Evolutionary conservation across 1,140 invertebrate species (phyloP).

Genomic region (Danaus melanippus): DNA sequence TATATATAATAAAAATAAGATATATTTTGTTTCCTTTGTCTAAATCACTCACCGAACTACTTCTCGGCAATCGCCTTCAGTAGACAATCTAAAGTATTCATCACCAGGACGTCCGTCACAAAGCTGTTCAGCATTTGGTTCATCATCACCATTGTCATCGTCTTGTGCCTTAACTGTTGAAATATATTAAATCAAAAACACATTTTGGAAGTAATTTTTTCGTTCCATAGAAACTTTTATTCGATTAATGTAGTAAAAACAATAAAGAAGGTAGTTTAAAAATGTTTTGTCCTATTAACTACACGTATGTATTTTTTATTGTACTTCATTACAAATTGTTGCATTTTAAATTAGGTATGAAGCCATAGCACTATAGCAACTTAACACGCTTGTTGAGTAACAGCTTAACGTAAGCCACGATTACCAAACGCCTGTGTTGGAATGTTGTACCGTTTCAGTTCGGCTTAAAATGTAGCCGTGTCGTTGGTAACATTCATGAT

Average conservation of each 20-base stretch:
- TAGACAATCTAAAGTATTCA: slow-evolving; percentile 90
- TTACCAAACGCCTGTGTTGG: slow-evolving; percentile 57
- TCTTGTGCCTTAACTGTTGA: slow-evolving; percentile 74
- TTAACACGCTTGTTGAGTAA: slow-evolving; percentile 61
- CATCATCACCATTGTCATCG: slow-evolving; percentile 75
- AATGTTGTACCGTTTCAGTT: slow-evolving; percentile 62
- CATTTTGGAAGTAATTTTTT: too few species aligned
- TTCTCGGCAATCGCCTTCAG: slow-evolving; percentile 90
- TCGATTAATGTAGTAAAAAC: too few species aligned
- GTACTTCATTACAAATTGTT: too few species aligned
- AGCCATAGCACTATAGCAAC: slow-evolving; percentile 27
- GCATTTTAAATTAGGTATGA: not conserved
- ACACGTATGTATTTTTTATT: too few species aligned
- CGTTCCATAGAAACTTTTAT: too few species aligned
- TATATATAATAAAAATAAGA: too few species aligned
- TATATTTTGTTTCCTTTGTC: too few species aligned
- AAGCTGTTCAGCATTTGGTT: slow-evolving; percentile 84
- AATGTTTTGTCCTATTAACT: too few species aligned
- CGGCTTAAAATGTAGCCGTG: slow-evolving; percentile 29
- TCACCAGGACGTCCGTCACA: slow-evolving; percentile 89
- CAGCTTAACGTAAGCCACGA: slow-evolving; percentile 50
- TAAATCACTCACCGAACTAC: slow-evolving; percentile 83
- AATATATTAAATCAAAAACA: too few species aligned
- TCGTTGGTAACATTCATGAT: slow-evolving; percentile 4
- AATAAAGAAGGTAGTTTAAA: too few species aligned